Conservation (phyloP, 2,797 vertebrate genomes). For the Pipistrellus kuhlii region DNA sequence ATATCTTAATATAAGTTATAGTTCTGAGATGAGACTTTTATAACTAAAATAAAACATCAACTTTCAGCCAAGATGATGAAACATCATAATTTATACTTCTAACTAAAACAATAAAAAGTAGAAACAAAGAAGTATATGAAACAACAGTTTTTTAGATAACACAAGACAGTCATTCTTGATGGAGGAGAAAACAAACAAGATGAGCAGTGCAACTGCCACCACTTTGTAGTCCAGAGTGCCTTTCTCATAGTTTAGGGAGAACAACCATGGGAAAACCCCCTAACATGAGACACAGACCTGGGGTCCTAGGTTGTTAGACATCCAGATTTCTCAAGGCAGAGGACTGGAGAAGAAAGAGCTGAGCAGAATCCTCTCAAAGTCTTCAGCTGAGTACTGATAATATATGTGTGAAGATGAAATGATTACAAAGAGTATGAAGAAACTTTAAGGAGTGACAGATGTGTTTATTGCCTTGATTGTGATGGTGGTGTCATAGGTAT, state of each 20-base stretch:
- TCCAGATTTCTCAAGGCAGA: neutral
- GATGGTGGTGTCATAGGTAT: too few relatives aligned
- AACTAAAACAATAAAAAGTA: neutral
- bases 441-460: too few relatives aligned
- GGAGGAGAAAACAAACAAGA: neutral
- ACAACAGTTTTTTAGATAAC: neutral
- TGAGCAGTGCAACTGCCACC: neutral
- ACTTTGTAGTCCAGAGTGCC: neutral
- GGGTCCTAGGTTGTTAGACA: neutral
- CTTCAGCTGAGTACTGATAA: neutral
- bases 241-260: neutral
- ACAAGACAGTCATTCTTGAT: neutral
- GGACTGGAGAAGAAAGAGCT: neutral
- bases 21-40: neutral
- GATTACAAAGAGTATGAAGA: too few relatives aligned
- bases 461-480: too few relatives aligned
- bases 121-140: neutral
- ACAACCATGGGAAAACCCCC: neutral
- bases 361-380: neutral
- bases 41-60: neutral
- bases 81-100: neutral
- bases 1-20: neutral
- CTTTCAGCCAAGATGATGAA: neutral
- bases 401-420: neutral
- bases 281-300: neutral